Base-by-base conservation (phyloP, 2,888 invertebrate genomes). In the Drepanosiphum platanoidis region DNA sequence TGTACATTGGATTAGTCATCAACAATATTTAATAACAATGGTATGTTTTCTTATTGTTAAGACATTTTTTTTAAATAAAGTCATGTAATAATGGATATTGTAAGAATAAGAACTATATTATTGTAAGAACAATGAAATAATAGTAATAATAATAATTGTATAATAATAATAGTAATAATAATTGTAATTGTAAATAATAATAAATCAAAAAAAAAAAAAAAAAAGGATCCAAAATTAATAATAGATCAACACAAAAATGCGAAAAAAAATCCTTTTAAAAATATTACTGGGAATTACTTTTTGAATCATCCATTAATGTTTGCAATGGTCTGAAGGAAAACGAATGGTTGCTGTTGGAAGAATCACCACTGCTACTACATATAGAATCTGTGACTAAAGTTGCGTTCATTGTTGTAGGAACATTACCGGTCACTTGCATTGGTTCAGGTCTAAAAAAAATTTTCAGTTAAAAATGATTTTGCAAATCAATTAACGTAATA, bases 381-480 rank as follows among this genome's bases (percentile, higher is more conserved):
- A 68, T 84, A 36, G 84, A 84, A 30, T 84, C 84, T 34, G 84
- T 84, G 36, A 84, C 84, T 75, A 84, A 68, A 52, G 84, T 68
- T 30, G 84, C 75, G n/a, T 68, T 46, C 84, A 84, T 84, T 22
- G 84, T 84, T 68, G 84, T 84, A 84, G 84, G 84, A 84, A 84
- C 75, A 84, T 77, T 74, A 84, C 84, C 84, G 22, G 75, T 27
- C 9, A 84, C 66, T 84, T 84, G 84, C 84, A 84, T 84, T 68
- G 84, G 68, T 84, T 84, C 84, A 36, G 84, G 84, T 11, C 84
- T 84, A 68, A 84, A 84, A 75, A 52, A 46, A 64, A 61, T 58
- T 27, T 11, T 7, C 11, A 42, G 42, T 61, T 27, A 27, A 52
- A 22, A 52, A 22, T n/a, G n/a, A n/a, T n/a, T 5, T 52, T 52